Evolutionary conservation across 1,140 invertebrate genomes (phyloP), one percentile per base, ranked within the genome.

Genomic region (Brachionus angularis): DNA sequence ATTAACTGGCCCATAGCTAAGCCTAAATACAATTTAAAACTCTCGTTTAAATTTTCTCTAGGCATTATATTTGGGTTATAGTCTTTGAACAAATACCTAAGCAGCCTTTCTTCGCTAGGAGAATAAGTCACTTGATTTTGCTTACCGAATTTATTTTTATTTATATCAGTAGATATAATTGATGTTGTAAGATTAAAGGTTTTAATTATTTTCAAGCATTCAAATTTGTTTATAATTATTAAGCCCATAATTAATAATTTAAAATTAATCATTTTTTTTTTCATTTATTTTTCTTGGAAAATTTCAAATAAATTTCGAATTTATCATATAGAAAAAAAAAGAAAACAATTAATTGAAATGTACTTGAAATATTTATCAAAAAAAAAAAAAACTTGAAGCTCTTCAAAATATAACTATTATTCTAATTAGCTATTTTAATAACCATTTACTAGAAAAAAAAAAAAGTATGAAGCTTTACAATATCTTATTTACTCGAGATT

Each of bases 61-160:
- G 67, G 67, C 46, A 50, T 29, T 27, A 70, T 70, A 29, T 44
- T 44, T 16, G 67, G 67, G 44, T 70, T 70, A 31, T 70, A 70
- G 2, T 42, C 23, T 44, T 70, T 50, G 18, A 70, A 53, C 46
- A 70, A 18, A 7, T 70, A 50, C 27, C 29, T 53, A 25, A 70
- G 31, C 10, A 70, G 46, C 39, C 42, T 39, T 50, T 70, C 67
- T 53, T 70, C 67, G n/a, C 42, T 67, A 10, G 62, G 42, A 5
- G 62, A 58, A 58, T 58, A 58, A 3, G 14, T 34, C 1, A 39
- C 0, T 23, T 58, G 33, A 39, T 58, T 34, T 12, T 58, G 5
- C 8, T 33, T n/a, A n/a, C n/a, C n/a, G n/a, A n/a, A n/a, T n/a
- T 16, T n/a, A 58, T 36, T 58, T 58, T 58, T 4, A 39, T 3